Base-by-base conservation (phyloP, 1,140 invertebrate species). In the Amphibalanus amphitrite region DNA sequence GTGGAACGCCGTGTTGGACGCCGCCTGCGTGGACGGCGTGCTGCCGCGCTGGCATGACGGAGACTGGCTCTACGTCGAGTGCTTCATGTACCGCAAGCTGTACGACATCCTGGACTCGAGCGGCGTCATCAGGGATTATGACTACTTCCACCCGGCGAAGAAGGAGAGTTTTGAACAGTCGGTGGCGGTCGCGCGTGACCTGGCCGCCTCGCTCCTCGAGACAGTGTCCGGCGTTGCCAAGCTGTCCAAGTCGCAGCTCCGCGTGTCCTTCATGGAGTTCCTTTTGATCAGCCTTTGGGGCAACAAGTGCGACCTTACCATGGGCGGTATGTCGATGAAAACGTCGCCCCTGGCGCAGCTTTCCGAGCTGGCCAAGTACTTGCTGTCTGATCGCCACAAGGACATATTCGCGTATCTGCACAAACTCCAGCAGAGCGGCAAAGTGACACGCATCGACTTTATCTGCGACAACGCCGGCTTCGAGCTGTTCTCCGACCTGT, bases 391-490 rank as follows among this genome's bases (percentile, higher is more conserved):
- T 80, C 80, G 92, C 75, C 84, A 85, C 0, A 76, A 84, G 25
- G 73, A 80, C 23, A 78, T 88, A n/a, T 89, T 86, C 83, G 10
- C 47, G 6, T 20, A 59, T 20, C 47, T 59, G 6, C 1, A 59
- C 47, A 17, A 3, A 1, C 47, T 59, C 13, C 10, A n/a, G 20
- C 10, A 13, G n/a, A 23, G 13, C 74, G 83, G 28, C 75, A 77
- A 59, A 71, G 86, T 64, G 73, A 28, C 23, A 67, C 47, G 47
- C 47, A 20, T 76, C 79, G 93, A 95, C 79, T 87, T 97, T 72
- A 83, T 99, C 4, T 82, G 92, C 40, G 97, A 99, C 80, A 99
- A 99, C 83, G 83, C 93, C 33, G 95, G 93, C 0, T 94, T 95
- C 79, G 97, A 99, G 82, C 75, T 98, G 4, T 89, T 95, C 74